Base-by-base conservation (phyloP, 2,888 invertebrate genomes). In the Plemyria rubiginata region DNA sequence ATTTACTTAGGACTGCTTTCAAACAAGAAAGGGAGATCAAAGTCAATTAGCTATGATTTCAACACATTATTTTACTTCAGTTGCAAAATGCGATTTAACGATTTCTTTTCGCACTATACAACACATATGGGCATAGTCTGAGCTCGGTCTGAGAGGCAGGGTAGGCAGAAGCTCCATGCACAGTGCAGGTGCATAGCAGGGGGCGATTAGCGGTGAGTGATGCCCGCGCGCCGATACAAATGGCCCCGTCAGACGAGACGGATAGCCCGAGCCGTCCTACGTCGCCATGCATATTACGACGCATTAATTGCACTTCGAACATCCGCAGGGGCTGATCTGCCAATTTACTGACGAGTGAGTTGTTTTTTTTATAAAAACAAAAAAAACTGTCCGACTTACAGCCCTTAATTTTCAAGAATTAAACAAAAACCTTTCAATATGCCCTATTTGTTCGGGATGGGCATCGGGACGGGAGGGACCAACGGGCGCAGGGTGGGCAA, bases 171-270 rank as follows among this genome's bases (percentile, higher is more conserved):
- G 50, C 49, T 38, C 28, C 67, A 29, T 71, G 70, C 70, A 71
- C 65, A 75, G 68, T 84, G 85, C 88, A 87, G 86, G 85, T 88
- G 84, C 79, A 82, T 79, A 73, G 72, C 74, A 70, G 77, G 78
- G 77, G 65, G 83, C 81, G 87, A 89, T 90, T 87, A 89, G 85
- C 77, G 46, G 87, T 86, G 87, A 90, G 85, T 84, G 80, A 87
- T 86, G 83, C 78, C 79, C 72, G 77, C 73, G 77, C 74, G 78
- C 77, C 75, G 81, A 84, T 84, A 89, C 82, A 88, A 89, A 90
- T 88, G 82, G 83, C 80, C 78, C 75, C 80, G 81, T 85, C 85
- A 80, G 50, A 81, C 73, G 80, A 86, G 86, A 90, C 83, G 81
- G 80, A 90, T 89, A 85, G 81, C 82, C 75, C 70, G 67, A 72